A percentile compares a stretch with the other conserved stretches of the same genome.
Conservation (phyloP, 2,113 vertebrate species). For the Anolis sagrei region DNA sequence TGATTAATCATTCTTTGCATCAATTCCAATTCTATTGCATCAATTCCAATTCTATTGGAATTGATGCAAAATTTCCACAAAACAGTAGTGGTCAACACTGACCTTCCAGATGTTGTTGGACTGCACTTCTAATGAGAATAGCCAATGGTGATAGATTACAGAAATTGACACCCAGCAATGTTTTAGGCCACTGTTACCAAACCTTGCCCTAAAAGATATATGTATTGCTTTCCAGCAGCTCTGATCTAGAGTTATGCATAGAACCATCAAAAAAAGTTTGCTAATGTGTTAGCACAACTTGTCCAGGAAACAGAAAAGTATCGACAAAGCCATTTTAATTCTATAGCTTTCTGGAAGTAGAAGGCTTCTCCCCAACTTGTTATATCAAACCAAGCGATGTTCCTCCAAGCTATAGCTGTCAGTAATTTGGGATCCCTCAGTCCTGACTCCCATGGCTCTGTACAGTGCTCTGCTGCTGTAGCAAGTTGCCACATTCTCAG, state of each 20-base stretch:
- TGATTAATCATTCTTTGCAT: background rate
- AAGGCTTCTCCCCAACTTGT: background rate
- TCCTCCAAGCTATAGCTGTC: background rate
- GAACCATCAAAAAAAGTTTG: background rate
- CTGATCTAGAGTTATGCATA: background rate
- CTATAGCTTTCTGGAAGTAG: too few species aligned
- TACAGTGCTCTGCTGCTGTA: background rate
- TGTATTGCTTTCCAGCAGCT: background rate
- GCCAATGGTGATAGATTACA: background rate
- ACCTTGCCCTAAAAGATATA: background rate
- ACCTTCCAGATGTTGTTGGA: background rate
- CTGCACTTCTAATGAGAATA: background rate
- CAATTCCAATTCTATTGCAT: too few species aligned
- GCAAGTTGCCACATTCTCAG: background rate
- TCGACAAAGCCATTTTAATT: background rate
- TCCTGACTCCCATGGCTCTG: background rate
- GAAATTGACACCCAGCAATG: too few species aligned
- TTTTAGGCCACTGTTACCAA: too few species aligned
- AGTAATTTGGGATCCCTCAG: background rate
- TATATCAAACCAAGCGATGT: background rate
- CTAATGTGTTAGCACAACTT: background rate
- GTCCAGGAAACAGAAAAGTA: background rate
- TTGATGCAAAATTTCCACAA: background rate
- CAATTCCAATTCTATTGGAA: too few species aligned
- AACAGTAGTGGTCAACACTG: background rate